These are phyloP conservation scores for Bombylius major DNA, from an alignment of 2,888 invertebrate species.

Conservation along the genomic window DNA sequence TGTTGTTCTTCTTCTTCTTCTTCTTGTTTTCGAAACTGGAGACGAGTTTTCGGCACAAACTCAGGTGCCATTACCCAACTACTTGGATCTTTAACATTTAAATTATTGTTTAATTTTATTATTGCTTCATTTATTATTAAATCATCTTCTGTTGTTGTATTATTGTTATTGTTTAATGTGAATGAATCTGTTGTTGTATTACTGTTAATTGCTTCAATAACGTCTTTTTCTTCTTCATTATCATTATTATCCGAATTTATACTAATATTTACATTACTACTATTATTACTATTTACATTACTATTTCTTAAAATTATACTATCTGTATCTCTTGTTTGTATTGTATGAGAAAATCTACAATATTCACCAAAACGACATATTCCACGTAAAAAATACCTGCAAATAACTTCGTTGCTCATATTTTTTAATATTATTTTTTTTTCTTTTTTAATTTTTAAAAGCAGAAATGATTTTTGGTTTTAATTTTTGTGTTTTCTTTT, in stretches of 20 bases:
- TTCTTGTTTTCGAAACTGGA: too few relatives aligned
- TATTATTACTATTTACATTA: neutral
- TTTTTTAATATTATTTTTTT: neutral
- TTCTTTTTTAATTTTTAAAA: too few relatives aligned
- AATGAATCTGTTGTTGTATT: neutral
- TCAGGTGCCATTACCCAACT: conserved; percentile 31
- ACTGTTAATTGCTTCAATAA: neutral
- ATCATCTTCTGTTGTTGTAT: neutral
- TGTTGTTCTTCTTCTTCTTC: too few relatives aligned
- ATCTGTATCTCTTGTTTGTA: conserved; percentile 17
- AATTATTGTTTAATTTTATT: neutral
- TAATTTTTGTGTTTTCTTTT: too few relatives aligned
- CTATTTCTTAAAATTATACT: neutral
- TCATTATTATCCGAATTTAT: neutral
- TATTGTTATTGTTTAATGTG: neutral
- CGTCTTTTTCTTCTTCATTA: too few relatives aligned
- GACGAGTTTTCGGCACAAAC: conserved; percentile 24
- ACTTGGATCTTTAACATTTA: neutral
- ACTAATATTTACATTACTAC: neutral
- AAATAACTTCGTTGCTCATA: conserved; percentile 13
- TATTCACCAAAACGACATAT: conserved; percentile 32
- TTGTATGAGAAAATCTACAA: conserved; percentile 29
- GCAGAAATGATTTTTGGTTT: too few relatives aligned
- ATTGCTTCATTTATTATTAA: neutral
- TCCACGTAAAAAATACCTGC: conserved; percentile 30